Conservation (phyloP, 2,888 invertebrate genomes). For the Sympetrum striolatum region DNA sequence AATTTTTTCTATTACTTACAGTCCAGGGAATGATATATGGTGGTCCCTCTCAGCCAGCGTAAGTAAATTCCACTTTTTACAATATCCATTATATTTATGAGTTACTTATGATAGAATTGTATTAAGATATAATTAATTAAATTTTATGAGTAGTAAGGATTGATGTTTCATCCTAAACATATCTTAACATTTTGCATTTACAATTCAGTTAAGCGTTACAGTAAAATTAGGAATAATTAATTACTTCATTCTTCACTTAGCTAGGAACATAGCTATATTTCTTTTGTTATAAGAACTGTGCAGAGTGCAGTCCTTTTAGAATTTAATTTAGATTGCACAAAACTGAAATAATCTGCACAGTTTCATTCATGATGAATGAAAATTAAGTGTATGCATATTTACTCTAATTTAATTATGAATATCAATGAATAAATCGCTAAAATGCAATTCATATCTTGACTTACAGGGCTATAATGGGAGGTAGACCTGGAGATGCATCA, state of each 20-base stretch:
- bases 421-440: not conserved
- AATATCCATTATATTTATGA: not conserved
- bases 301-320: too few species aligned
- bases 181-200: not conserved
- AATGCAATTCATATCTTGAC: not conserved
- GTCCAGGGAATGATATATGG: constrained; percentile 71
- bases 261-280: too few species aligned
- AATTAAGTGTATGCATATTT: not conserved
- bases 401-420: not conserved
- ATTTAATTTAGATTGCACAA: too few species aligned
- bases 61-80: constrained; percentile 42
- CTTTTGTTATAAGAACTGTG: too few species aligned
- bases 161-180: not conserved
- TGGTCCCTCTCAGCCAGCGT: constrained; percentile 51
- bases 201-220: too few species aligned
- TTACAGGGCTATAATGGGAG: constrained; percentile 44
- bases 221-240: too few species aligned
- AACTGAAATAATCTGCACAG: too few species aligned
- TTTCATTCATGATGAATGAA: too few species aligned
- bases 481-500: constrained; percentile 76
- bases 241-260: too few species aligned
- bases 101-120: not conserved
- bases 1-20: constrained; percentile 60
- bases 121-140: not conserved
- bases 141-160: not conserved